These are phyloP conservation scores for Anguilla megastoma DNA, from an alignment of 2,797 vertebrate genomes.

Conservation along the genomic window DNA sequence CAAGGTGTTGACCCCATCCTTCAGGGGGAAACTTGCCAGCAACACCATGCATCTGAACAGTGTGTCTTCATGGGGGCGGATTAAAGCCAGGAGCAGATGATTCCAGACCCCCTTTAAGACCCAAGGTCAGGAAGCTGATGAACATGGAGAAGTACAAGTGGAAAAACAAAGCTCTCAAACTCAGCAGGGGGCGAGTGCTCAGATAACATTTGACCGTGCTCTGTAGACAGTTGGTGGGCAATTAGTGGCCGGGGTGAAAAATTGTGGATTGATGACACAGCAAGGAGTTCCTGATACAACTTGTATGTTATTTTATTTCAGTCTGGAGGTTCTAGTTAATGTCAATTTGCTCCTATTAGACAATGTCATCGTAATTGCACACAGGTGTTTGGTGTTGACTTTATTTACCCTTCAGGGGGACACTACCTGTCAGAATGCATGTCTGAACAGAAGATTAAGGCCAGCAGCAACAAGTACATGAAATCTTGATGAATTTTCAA, in stretches of 20 bases:
- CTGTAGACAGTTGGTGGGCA: not conserved
- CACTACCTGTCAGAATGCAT: not conserved
- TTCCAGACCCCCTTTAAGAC: not conserved
- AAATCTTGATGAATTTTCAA: not conserved
- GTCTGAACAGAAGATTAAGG: not conserved
- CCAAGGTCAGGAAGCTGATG: constrained; percentile 14
- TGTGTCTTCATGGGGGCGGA: not conserved
- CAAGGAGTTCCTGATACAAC: not conserved
- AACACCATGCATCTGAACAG: not conserved
- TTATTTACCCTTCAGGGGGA: not conserved
- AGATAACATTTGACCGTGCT: not conserved
- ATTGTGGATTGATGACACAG: not conserved
- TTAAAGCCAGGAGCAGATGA: not conserved
- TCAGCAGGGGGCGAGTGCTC: not conserved
- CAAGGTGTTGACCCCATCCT: not conserved
- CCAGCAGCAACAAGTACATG: not conserved
- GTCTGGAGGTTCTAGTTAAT: not conserved
- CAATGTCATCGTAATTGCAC: not conserved
- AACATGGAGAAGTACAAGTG: not conserved
- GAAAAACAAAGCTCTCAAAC: not conserved
- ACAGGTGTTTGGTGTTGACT: not conserved
- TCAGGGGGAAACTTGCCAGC: not conserved
- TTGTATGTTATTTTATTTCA: not conserved
- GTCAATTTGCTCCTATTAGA: not conserved
- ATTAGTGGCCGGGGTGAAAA: not conserved